Evolutionary conservation across 2,888 invertebrate species (phyloP).

Genomic region (Thera obeliscata): DNA sequence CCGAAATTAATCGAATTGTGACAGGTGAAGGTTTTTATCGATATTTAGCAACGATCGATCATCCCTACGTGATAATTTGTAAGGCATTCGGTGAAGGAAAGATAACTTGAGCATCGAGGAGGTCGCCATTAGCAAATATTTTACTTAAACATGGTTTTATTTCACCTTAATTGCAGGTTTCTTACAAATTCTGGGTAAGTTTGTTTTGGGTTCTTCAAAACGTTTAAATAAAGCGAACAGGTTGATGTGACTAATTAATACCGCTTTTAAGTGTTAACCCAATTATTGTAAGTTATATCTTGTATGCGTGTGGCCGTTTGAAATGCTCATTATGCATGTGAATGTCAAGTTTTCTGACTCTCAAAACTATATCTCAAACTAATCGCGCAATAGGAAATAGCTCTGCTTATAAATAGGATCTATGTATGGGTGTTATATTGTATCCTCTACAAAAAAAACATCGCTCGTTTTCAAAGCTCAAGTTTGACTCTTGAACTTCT

Average conservation of each 20-base stretch:
- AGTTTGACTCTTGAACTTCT: no score
- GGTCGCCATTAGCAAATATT: conserved; percentile 33
- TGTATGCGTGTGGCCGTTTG: not conserved
- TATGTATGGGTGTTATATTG: no score
- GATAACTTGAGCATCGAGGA: conserved; percentile 23
- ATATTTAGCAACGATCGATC: conserved; percentile 20
- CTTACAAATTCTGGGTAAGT: conserved; percentile 19
- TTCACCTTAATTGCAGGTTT: conserved; percentile 26
- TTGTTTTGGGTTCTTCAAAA: conserved; percentile 14
- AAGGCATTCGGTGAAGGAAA: conserved; percentile 24
- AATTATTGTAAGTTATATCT: not conserved
- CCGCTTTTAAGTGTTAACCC: conserved; percentile 1
- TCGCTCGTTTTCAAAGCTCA: no score
- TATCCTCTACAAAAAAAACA: no score
- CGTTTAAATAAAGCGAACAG: conserved; percentile 15
- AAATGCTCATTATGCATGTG: no score
- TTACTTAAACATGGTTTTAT: conserved; percentile 25
- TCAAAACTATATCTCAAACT: no score
- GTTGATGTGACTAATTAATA: conserved; percentile 12
- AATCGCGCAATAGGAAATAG: no score
- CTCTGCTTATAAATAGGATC: no score
- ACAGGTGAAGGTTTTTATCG: conserved; percentile 12
- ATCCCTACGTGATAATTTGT: conserved; percentile 30
- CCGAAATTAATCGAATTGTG: not conserved
- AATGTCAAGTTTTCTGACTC: no score